phyloP scores from a whole-genome alignment of 2,113 vertebrate species.

The Dolichallabes microphthalmus region DNA sequence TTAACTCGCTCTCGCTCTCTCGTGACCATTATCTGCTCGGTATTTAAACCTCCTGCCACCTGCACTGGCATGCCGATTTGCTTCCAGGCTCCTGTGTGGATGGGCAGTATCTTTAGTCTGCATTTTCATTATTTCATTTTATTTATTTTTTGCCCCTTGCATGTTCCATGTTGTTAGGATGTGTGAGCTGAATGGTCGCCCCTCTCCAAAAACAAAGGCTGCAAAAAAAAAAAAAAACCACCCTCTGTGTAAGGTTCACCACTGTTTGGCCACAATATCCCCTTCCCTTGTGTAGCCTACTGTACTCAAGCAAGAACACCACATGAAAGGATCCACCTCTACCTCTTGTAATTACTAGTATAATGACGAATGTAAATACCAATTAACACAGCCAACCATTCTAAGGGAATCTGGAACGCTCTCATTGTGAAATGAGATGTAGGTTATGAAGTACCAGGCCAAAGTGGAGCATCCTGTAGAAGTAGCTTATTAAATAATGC shows the following conservation, averaged over 20 bases:
- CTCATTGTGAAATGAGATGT: slow-evolving; percentile 64
- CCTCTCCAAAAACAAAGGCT: background rate
- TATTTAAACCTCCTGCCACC: slow-evolving; percentile 46
- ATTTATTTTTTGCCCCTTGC: background rate
- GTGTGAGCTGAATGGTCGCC: slow-evolving; percentile 40
- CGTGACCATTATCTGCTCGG: slow-evolving; percentile 43
- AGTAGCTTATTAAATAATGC: slow-evolving; percentile 75
- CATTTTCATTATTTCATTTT: background rate
- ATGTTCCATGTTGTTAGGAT: slow-evolving; percentile 23
- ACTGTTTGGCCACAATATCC: slow-evolving; percentile 27
- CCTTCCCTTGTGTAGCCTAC: background rate
- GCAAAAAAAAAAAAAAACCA: background rate
- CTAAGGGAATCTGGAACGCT: slow-evolving; percentile 40
- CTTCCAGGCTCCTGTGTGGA: slow-evolving; percentile 64
- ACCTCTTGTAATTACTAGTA: slow-evolving; percentile 28
- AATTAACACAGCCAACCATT: slow-evolving; percentile 45
- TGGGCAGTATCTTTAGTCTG: slow-evolving; percentile 4
- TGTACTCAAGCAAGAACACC: slow-evolving; percentile 23
- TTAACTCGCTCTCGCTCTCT: slow-evolving; percentile 34
- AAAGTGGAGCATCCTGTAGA: slow-evolving; percentile 64
- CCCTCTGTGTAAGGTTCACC: background rate
- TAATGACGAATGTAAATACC: slow-evolving; percentile 45
- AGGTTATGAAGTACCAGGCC: slow-evolving; percentile 68
- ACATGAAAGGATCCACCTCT: slow-evolving; percentile 19
- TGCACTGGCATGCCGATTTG: slow-evolving; percentile 54